Evolutionary conservation across 2,113 vertebrate genomes (phyloP), one percentile per base, ranked within the genome.

Genomic region (Hemicordylus capensis): DNA sequence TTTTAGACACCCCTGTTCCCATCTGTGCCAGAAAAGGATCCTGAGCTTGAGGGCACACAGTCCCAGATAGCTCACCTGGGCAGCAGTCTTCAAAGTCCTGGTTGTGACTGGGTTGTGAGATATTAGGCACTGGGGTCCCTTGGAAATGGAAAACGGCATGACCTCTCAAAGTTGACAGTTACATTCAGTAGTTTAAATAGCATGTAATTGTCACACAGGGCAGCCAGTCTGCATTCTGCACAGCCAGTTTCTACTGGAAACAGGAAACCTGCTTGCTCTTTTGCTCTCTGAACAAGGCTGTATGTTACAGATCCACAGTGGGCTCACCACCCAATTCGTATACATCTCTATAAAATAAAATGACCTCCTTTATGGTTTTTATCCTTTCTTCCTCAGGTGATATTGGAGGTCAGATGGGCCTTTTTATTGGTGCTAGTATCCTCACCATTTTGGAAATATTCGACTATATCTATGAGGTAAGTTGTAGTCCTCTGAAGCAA

Each of bases 391-490:
- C 85, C 89, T 14, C 91, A 99, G 99, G 99, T 95, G 99, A 99
- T 89, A 99, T 99, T 77, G 99, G 99, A 6, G 99, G 99, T 86
- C 99, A 99, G 96, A 99, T 99, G 99, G 99, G 98, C 90, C 93
- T 99, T 72, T 99, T 99, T 89, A 98, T 99, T 74, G 99, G 99
- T 92, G 99, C 99, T 93, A 99, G 99, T 96, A 98, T 99, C 95
- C 98, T 99, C 83, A 99, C 99, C 90, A 97, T 99, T 90, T 96
- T 99, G 42, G 99, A 99, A 96, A 97, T 99, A 90, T 99, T 99
- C 81, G 98, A 99, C 91, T 99, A 99, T 72, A 98, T 98, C 85
- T 99, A 99, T 2, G 98, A 99, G 98, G 99, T 99, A 92, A 96
- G 97, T 84, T 26, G 46, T 15, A 39, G 17, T 0, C 0, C 63